Evolutionary conservation across 2,888 invertebrate species (phyloP).

Genomic region (Zaprionus obscuricornis): DNA sequence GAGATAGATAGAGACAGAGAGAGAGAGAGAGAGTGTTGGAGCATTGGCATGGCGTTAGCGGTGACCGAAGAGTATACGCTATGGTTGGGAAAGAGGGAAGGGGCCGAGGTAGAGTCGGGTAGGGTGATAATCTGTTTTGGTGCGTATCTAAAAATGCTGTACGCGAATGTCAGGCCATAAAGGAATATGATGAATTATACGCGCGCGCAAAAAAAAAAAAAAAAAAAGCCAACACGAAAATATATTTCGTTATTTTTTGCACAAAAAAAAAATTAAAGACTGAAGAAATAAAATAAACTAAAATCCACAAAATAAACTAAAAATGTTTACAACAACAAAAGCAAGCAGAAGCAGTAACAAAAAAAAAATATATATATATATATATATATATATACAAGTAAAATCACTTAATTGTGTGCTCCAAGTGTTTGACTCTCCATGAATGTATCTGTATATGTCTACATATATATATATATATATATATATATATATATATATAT

Average conservation of each 20-base stretch:
- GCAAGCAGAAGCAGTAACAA: too few species aligned
- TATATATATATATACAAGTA: too few species aligned
- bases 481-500: conserved; percentile 18
- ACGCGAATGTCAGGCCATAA: conserved; percentile 69
- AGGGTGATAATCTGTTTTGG: conserved; percentile 39
- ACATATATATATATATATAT: background rate
- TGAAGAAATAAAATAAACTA: too few species aligned
- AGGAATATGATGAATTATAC: conserved; percentile 71
- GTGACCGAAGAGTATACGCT: too few species aligned
- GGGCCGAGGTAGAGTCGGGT: conserved; percentile 6
- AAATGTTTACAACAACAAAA: conserved; percentile 61
- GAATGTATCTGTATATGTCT: conserved; percentile 8
- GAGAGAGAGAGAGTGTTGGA: background rate
- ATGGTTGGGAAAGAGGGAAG: background rate
- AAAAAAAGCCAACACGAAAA: conserved; percentile 1
- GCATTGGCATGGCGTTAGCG: too few species aligned
- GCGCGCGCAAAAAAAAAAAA: conserved; percentile 38
- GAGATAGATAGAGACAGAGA: background rate
- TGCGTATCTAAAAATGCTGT: conserved; percentile 68
- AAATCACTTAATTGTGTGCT: conserved; percentile 71
- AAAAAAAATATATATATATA: too few species aligned
- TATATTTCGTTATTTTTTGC: conserved; percentile 56
- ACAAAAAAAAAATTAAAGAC: conserved; percentile 42
- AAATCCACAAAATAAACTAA: conserved; percentile 68
- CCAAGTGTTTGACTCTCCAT: conserved; percentile 41